These are phyloP conservation scores for Miltochrista miniata DNA, from an alignment of 2,888 invertebrate genomes.

Conservation along the genomic window DNA sequence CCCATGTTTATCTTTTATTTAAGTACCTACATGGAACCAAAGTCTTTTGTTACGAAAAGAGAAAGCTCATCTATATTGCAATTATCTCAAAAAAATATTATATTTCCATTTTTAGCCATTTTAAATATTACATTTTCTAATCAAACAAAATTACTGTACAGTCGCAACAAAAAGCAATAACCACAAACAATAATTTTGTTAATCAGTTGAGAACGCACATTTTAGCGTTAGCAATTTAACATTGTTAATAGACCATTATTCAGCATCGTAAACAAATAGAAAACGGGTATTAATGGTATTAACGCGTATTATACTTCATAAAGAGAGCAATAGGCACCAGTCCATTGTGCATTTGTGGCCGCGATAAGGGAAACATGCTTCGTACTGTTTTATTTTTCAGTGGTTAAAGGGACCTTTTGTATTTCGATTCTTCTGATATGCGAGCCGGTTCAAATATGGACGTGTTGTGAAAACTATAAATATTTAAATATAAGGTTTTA, in stretches of 20 bases:
- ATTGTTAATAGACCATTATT: constrained; percentile 55
- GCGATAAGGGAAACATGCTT: constrained; percentile 55
- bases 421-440: constrained; percentile 40
- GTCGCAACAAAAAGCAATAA: constrained; percentile 12
- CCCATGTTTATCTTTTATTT: too few species aligned
- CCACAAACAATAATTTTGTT: constrained; percentile 43
- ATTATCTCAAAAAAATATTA: too few species aligned
- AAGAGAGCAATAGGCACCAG: constrained; percentile 30
- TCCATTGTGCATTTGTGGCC: constrained; percentile 48
- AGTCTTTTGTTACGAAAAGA: too few species aligned
- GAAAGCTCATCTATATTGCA: too few species aligned
- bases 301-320: constrained; percentile 55
- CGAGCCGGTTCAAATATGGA: constrained; percentile 32
- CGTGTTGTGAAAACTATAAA: constrained; percentile 18
- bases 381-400: constrained; percentile 51
- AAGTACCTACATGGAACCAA: too few species aligned
- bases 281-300: constrained; percentile 54
- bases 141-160: constrained; percentile 7
- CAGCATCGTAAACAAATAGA: constrained; percentile 64
- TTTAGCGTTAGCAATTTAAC: constrained; percentile 56
- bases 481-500: constrained; percentile 19
- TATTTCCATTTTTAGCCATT: too few species aligned
- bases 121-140: background rate
- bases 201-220: constrained; percentile 42
- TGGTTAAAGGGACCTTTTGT: constrained; percentile 44